Base-by-base conservation (phyloP, 2,888 invertebrate genomes). In the Cinara cedri region DNA sequence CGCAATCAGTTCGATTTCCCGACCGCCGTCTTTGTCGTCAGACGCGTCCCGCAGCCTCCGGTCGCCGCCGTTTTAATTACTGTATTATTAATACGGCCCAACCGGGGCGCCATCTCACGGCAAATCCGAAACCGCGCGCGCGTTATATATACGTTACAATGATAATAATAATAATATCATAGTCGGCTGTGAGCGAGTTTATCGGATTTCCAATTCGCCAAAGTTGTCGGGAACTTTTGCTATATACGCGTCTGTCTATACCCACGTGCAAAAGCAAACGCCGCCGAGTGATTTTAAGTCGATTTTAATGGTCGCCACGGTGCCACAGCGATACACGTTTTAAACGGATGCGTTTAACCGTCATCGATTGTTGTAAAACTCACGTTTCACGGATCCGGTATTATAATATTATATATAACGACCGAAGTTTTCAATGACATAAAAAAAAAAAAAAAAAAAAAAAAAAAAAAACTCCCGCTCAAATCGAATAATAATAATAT, bases 191-290 rank as follows among this genome's bases (percentile, higher is more conserved):
- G 24, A 24, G 34, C 42, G 19, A 1, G 51, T 71, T 71, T 71
- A 55, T 71, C 51, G 71, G 55, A 71, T 71, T 71, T 71, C 42
- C 71, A 44, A 57, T 71, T 42, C 44, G 42, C 55, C 21, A 55
- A 55, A 71, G 71, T 71, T 21, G 55, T 71, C 42, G 4, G 44
- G 44, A 71, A 71, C 71, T 71, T 71, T 71, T 55, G 51, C 42
- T 21, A n/a, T n/a, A n/a, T n/a, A 14, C 4, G 68, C 46, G 19
- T n/a, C 34, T 3, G 34, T 6, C 34, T 34, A 34, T 34, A 34
- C n/a, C n/a, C n/a, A n/a, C 34, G 49, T 49, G 51, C 14, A 55
- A 54, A 70, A 55, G 21, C 42, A 70, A 70, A 70, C 70, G 34
- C 54, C 54, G 34, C 34, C 34, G 34, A 34, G 34, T 6, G 34